These are phyloP conservation scores for Sphenodon punctatus DNA, from an alignment of 2,797 vertebrate species.

Conservation along the genomic window DNA sequence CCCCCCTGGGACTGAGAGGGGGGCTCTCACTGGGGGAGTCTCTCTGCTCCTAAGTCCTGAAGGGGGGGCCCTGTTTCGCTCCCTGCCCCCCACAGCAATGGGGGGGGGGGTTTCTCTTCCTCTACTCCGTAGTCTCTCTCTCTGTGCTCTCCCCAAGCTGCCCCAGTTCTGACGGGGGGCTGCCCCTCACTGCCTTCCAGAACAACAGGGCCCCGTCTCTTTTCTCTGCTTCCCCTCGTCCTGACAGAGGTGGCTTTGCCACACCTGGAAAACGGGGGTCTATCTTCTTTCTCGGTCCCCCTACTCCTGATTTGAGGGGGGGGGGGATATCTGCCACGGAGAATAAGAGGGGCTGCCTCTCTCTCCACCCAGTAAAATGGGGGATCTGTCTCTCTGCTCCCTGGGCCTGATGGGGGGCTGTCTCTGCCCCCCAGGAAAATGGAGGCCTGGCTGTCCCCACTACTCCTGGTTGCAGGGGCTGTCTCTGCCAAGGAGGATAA, in stretches of 20 bases:
- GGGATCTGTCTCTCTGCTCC: too few relatives aligned
- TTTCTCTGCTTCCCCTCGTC: not conserved
- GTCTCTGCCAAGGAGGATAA: too few relatives aligned
- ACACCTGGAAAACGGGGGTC: too few relatives aligned
- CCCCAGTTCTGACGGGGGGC: not conserved
- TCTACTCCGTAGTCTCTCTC: not conserved
- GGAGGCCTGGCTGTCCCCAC: too few relatives aligned
- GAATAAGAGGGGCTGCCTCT: too few relatives aligned
- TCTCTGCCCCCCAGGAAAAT: not conserved
- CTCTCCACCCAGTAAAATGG: not conserved
- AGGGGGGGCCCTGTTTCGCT: too few relatives aligned
- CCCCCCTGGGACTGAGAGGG: not conserved
- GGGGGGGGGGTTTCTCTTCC: not conserved
- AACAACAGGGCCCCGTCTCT: too few relatives aligned
- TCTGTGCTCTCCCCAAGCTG: not conserved
- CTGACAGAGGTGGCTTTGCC: not conserved
- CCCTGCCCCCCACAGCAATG: not conserved
- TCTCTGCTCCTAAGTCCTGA: too few relatives aligned
- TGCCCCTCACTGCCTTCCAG: too few relatives aligned
- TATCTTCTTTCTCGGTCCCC: not conserved
- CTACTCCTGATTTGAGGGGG: not conserved
- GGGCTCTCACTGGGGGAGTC: too few relatives aligned
- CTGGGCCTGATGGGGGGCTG: too few relatives aligned
- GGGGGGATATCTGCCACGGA: not conserved
- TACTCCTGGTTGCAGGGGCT: not conserved